These are phyloP conservation scores for Pocillopora damicornis DNA, from an alignment of 64 coral and sea anemone genomes.

Conservation along the genomic window DNA sequence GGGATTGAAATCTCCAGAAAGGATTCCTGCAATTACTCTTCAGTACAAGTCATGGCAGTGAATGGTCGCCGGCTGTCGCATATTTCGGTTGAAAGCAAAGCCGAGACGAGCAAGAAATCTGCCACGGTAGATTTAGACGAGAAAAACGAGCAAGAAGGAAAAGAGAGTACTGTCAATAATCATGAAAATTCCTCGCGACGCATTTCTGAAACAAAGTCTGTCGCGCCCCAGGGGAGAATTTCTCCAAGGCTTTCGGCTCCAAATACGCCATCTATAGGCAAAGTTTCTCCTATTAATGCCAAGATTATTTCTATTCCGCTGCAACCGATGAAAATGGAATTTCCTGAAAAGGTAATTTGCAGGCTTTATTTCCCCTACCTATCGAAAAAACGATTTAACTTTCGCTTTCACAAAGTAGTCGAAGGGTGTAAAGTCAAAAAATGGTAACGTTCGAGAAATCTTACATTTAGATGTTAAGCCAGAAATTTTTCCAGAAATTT, in stretches of 20 bases:
- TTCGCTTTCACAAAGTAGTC: not conserved
- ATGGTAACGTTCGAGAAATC: too few species aligned
- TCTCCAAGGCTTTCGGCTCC: not conserved
- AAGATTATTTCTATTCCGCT: conserved; percentile 36
- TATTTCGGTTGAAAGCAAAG: conserved; percentile 28
- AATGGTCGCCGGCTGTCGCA: conserved; percentile 30
- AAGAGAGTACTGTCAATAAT: not conserved
- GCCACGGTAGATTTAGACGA: not conserved
- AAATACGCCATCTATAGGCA: conserved; percentile 11
- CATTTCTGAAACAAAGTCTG: not conserved
- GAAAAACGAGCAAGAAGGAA: not conserved
- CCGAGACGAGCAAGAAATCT: not conserved
- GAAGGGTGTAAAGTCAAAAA: too few species aligned
- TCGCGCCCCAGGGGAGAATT: not conserved
- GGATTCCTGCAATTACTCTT: conserved; percentile 11
- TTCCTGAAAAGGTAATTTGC: conserved; percentile 7
- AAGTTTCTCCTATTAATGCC: conserved; percentile 26
- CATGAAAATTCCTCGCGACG: not conserved
- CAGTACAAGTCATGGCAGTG: conserved; percentile 9
- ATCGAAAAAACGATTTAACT: not conserved
- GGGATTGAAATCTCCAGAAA: conserved; percentile 42
- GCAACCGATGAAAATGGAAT: conserved; percentile 8
- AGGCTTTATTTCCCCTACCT: not conserved
- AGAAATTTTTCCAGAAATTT: too few species aligned
- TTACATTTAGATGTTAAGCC: too few species aligned